Percentiles rank a stretch among this genome's conserved stretches.
These are phyloP conservation scores for Parambassis ranga DNA, from an alignment of 2,797 vertebrate species.

Conservation along the genomic window DNA sequence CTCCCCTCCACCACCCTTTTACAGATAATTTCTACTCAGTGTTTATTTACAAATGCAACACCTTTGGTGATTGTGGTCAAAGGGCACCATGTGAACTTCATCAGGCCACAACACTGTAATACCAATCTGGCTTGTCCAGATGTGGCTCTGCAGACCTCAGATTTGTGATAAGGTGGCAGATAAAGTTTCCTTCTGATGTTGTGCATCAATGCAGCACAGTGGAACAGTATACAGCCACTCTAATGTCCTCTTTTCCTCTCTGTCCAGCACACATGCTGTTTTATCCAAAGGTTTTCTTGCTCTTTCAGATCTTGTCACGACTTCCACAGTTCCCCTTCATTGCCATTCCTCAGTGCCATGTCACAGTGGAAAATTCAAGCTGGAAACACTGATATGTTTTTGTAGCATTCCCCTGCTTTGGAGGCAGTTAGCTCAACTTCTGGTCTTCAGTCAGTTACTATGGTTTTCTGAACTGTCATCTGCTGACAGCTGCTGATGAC, in stretches of 20 bases:
- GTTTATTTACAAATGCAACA: conserved; percentile 11
- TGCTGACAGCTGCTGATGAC: neutral
- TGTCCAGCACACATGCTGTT: conserved; percentile 8
- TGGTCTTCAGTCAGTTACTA: neutral
- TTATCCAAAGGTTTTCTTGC: conserved; percentile 1
- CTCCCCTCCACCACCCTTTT: neutral
- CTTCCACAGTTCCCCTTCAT: neutral
- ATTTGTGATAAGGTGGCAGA: conserved; percentile 18
- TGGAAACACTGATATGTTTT: neutral
- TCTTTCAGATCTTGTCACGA: conserved; percentile 6
- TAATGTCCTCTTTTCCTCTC: neutral
- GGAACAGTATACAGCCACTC: neutral
- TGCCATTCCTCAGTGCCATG: neutral
- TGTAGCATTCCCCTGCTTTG: neutral
- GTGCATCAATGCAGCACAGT: neutral
- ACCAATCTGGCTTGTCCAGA: neutral
- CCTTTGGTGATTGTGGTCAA: conserved; percentile 1
- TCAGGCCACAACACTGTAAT: conserved; percentile 13
- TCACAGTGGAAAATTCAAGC: neutral
- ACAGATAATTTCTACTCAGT: conserved; percentile 10
- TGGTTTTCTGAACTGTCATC: neutral
- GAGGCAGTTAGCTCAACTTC: neutral
- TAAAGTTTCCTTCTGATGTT: neutral
- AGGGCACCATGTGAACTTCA: conserved; percentile 7
- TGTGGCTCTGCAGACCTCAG: neutral